These are phyloP conservation scores for Periophthalmus magnuspinnatus DNA, from an alignment of 2,797 vertebrate species.

Conservation along the genomic window DNA sequence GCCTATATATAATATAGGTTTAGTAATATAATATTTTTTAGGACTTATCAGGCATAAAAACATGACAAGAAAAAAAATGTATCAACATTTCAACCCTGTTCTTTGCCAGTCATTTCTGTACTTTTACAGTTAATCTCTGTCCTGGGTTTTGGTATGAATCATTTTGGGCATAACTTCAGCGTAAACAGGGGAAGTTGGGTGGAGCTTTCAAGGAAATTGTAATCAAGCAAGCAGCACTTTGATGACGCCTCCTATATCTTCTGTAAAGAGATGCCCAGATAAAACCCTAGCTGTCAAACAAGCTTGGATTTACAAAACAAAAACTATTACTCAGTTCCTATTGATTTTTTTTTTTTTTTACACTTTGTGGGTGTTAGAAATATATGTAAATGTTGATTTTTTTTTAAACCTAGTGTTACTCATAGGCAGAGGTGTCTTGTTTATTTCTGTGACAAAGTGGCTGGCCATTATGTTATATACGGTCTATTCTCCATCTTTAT, in stretches of 20 bases:
- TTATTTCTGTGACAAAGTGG: conserved; percentile 41
- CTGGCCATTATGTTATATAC: conserved; percentile 50
- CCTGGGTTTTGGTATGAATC: background rate
- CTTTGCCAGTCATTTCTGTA: background rate
- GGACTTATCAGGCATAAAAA: no score
- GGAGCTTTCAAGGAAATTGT: conserved; percentile 37
- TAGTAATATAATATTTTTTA: no score
- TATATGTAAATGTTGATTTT: conserved; percentile 30
- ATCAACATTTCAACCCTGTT: background rate
- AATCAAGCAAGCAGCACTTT: conserved; percentile 70
- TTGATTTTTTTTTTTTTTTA: conserved; percentile 26
- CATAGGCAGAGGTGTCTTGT: conserved; percentile 29
- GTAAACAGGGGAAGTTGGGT: conserved; percentile 47
- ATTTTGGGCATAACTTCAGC: background rate
- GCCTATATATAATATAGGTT: no score
- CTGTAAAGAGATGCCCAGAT: conserved; percentile 31
- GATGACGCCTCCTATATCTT: conserved; percentile 51
- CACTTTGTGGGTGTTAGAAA: conserved; percentile 23
- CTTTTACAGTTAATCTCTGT: background rate
- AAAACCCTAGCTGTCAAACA: conserved; percentile 31
- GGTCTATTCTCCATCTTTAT: conserved; percentile 46
- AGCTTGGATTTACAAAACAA: conserved; percentile 17
- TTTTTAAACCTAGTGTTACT: conserved; percentile 36
- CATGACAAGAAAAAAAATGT: no score
- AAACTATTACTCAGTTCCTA: conserved; percentile 20